Evolutionary conservation across 1,140 invertebrate genomes (phyloP).

Genomic region (Melanaphis sacchari): DNA sequence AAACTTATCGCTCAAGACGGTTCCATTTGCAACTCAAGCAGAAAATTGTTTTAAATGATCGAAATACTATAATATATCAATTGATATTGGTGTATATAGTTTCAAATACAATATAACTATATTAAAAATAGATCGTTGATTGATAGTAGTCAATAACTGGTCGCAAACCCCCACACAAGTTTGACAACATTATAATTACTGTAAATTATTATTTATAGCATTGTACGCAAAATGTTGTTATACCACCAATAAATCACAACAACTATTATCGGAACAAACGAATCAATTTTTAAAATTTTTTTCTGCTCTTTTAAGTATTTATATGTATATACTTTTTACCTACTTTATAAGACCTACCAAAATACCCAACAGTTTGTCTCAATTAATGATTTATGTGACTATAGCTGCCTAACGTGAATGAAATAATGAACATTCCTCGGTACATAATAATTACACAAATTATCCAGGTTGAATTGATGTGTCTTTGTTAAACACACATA

Average conservation of each 20-base stretch:
- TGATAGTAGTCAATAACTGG: neutral
- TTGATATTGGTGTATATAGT: neutral
- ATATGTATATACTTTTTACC: neutral
- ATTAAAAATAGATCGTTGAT: neutral
- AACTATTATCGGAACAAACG: neutral
- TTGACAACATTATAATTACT: neutral
- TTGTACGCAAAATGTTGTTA: neutral
- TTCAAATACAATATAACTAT: neutral
- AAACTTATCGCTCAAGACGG: neutral
- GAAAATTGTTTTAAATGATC: slow-evolving; percentile 7
- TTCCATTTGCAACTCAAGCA: slow-evolving; percentile 8
- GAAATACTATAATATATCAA: neutral
- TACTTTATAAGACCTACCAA: neutral
- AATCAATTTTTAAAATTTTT: neutral
- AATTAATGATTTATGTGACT: neutral
- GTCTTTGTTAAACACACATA: neutral
- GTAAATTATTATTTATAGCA: neutral
- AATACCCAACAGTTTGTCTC: neutral
- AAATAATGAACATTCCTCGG: neutral
- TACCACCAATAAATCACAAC: neutral
- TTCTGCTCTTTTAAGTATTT: neutral
- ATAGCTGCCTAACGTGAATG: neutral
- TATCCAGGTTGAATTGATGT: neutral
- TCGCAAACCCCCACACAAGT: neutral
- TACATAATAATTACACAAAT: neutral